Evolutionary conservation across 1,140 invertebrate genomes (phyloP).

Genomic region (Drosophila navojoa): DNA sequence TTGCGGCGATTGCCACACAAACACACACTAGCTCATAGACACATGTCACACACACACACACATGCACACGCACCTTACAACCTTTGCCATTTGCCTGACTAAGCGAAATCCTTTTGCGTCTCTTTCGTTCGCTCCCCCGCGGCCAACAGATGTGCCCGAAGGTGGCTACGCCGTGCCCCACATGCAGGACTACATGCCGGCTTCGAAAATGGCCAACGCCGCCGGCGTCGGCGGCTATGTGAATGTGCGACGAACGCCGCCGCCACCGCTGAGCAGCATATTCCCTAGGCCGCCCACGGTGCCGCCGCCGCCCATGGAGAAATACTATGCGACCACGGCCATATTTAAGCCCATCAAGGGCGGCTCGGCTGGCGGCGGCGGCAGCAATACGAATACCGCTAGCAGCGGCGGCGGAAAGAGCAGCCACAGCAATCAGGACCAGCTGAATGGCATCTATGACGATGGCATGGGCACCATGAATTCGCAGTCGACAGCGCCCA

Average conservation of each 20-base stretch:
- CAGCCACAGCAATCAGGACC: conserved; percentile 75
- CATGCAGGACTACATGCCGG: conserved; percentile 82
- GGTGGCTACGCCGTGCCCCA: conserved; percentile 85
- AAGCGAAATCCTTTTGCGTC: conserved; percentile 54
- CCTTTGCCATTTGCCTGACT: conserved; percentile 52
- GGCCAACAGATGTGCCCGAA: conserved; percentile 85
- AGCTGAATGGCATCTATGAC: conserved; percentile 72
- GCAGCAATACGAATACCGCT: conserved; percentile 62
- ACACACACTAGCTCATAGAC: conserved; percentile 4
- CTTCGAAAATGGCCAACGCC: conserved; percentile 77
- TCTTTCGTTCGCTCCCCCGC: conserved; percentile 31
- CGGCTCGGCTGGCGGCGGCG: conserved; percentile 48
- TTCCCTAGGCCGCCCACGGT: conserved; percentile 86
- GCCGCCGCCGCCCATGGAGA: conserved; percentile 89
- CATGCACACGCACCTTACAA: conserved; percentile 7
- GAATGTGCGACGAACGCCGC: conserved; percentile 81
- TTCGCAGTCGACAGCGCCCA: conserved; percentile 77
- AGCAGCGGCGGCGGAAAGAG: conserved; percentile 73
- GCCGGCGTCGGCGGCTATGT: conserved; percentile 73
- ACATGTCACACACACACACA: neutral
- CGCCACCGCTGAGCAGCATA: conserved; percentile 86
- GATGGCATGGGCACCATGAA: conserved; percentile 82
- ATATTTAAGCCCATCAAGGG: conserved; percentile 83
- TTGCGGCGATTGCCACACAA: conserved; percentile 56
- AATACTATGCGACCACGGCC: conserved; percentile 89